Conservation (phyloP, 1,140 invertebrate species). For the Trichoplusia ni region DNA sequence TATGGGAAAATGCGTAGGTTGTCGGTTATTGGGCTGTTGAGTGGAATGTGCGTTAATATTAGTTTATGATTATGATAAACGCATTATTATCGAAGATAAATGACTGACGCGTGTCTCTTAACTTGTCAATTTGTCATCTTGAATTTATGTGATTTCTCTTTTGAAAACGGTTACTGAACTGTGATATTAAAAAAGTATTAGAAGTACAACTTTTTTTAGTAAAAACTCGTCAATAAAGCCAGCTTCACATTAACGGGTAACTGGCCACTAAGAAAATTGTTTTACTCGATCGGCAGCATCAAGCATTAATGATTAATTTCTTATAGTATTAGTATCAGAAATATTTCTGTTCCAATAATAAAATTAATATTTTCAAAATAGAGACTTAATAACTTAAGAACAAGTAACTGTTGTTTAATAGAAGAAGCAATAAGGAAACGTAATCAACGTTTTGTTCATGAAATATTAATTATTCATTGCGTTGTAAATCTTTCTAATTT, state of each 20-base stretch:
- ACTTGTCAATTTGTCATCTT: neutral
- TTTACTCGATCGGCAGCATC: constrained; percentile 45
- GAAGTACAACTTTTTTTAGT: neutral
- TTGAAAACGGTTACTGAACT: too few relatives aligned
- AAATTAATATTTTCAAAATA: constrained; percentile 38
- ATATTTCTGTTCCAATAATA: constrained; percentile 28
- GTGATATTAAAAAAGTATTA: neutral
- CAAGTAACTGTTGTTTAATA: constrained; percentile 11
- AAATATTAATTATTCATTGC: neutral
- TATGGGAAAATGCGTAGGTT: constrained; percentile 27
- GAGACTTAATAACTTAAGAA: too few relatives aligned
- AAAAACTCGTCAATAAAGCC: constrained; percentile 45
- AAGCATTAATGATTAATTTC: constrained; percentile 53
- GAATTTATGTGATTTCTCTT: neutral
- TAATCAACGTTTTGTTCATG: neutral
- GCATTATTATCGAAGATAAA: constrained; percentile 16
- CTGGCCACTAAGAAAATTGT: constrained; percentile 53
- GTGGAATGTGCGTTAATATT: constrained; percentile 14
- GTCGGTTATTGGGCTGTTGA: constrained; percentile 10
- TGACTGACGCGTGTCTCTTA: neutral
- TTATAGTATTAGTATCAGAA: constrained; percentile 39
- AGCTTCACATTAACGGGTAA: constrained; percentile 60
- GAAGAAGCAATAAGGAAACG: neutral
- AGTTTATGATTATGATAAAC: constrained; percentile 24
- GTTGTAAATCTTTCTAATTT: too few relatives aligned